Evolutionary conservation across 2,113 vertebrate species (phyloP).

Genomic region (Puffinus mauretanicus): DNA sequence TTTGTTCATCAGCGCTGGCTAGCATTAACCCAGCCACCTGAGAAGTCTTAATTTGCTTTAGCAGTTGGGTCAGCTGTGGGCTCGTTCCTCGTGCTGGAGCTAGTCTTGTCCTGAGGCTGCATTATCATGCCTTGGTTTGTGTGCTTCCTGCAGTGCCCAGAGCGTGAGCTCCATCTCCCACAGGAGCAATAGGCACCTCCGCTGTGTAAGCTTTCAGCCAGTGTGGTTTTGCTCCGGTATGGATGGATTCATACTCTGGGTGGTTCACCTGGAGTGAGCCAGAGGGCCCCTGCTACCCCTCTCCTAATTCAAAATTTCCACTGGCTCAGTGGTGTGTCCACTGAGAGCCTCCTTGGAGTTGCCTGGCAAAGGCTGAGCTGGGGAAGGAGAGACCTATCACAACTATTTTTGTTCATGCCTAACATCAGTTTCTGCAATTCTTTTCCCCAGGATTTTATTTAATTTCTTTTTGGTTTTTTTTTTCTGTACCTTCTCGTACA

Average conservation of each 20-base stretch:
- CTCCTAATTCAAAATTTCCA: not conserved
- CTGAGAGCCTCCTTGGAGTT: not conserved
- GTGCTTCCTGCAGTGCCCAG: not conserved
- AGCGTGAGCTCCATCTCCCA: not conserved
- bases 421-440: not conserved
- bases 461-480: not conserved
- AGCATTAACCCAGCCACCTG: not conserved
- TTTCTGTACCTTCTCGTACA: not conserved
- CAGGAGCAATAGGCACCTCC: not conserved
- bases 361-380: not conserved
- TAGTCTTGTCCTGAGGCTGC: not conserved
- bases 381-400: not conserved
- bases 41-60: not conserved
- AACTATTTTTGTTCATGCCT: not conserved
- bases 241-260: not conserved
- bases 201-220: not conserved
- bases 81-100: fast-evolving
- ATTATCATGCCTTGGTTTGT: not conserved
- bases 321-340: not conserved
- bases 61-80: not conserved
- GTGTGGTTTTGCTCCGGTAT: not conserved
- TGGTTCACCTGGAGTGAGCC: not conserved
- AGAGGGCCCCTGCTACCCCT: not conserved
- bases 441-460: not conserved
- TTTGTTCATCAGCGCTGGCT: not conserved